Percentiles rank a stretch among this genome's conserved stretches.
Evolutionary conservation across 2,888 invertebrate species (phyloP).

Genomic region (Leucozona laternaria): DNA sequence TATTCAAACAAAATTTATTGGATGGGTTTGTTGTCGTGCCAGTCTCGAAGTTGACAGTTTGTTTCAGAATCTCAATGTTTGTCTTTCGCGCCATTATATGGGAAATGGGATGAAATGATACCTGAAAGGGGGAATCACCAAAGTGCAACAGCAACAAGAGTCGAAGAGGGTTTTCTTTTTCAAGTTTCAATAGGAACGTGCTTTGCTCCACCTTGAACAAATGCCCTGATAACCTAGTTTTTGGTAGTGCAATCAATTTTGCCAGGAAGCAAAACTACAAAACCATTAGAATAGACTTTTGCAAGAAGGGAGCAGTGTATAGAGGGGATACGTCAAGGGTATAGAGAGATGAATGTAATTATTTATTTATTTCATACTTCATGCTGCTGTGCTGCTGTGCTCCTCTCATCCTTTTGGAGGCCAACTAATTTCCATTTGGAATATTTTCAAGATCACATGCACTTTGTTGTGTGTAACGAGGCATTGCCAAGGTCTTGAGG

Average conservation of each 20-base stretch:
- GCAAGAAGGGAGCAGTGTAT: not conserved
- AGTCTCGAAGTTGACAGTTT: conserved; percentile 38
- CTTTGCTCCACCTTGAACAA: conserved; percentile 62
- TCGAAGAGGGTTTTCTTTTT: not conserved
- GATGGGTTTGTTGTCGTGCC: conserved; percentile 39
- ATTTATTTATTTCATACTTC: conserved; percentile 63
- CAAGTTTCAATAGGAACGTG: conserved; percentile 9
- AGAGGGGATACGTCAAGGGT: not conserved
- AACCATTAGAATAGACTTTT: conserved; percentile 15
- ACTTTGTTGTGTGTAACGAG: conserved; percentile 63
- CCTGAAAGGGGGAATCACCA: not conserved
- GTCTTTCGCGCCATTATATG: conserved; percentile 65
- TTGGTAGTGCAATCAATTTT: conserved; percentile 64
- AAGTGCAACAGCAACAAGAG: conserved; percentile 16
- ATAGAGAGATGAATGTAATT: conserved; percentile 45
- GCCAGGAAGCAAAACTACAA: conserved; percentile 17
- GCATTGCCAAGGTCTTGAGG: conserved; percentile 73
- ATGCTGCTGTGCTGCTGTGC: conserved; percentile 44
- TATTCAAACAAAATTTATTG: conserved; percentile 1
- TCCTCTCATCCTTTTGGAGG: conserved; percentile 58
- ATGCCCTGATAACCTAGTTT: conserved; percentile 73
- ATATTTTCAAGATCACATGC: conserved; percentile 68
- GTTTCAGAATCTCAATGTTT: conserved; percentile 11
- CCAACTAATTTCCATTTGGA: conserved; percentile 72
- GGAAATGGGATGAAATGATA: conserved; percentile 18